Evolutionary conservation across 2,888 invertebrate genomes (phyloP).

Genomic region (Trachelus tabidus): DNA sequence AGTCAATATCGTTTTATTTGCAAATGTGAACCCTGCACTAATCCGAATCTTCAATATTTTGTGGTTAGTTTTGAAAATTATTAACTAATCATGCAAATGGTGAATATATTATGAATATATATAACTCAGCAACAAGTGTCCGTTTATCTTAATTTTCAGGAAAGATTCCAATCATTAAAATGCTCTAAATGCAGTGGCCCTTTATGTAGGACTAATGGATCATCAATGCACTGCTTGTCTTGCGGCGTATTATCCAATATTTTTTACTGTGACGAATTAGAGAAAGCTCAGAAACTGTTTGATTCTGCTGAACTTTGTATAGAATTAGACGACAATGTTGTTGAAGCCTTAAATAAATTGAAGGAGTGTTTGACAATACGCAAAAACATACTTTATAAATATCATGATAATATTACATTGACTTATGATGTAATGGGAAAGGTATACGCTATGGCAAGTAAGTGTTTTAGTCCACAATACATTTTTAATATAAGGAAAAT

Average conservation of each 20-base stretch:
- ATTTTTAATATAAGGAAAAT: not conserved
- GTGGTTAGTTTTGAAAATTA: slow-evolving; percentile 36
- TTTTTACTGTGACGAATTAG: slow-evolving; percentile 49
- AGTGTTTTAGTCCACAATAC: slow-evolving; percentile 23
- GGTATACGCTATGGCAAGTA: slow-evolving; percentile 69
- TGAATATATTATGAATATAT: not conserved
- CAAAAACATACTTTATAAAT: slow-evolving; percentile 66
- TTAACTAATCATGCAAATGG: not conserved
- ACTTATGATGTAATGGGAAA: slow-evolving; percentile 68
- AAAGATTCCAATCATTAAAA: slow-evolving; percentile 62
- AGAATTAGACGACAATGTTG: slow-evolving; percentile 31
- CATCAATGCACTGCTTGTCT: slow-evolving; percentile 52
- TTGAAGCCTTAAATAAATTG: slow-evolving; percentile 65
- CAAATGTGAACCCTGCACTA: slow-evolving; percentile 77
- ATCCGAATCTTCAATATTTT: slow-evolving; percentile 52
- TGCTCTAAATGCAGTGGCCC: slow-evolving; percentile 64
- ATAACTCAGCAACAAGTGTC: not conserved
- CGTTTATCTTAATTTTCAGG: slow-evolving; percentile 44
- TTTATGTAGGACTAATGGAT: slow-evolving; percentile 33
- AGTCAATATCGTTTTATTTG: slow-evolving; percentile 85
- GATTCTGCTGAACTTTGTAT: slow-evolving; percentile 37
- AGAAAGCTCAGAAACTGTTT: slow-evolving; percentile 54
- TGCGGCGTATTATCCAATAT: slow-evolving; percentile 46
- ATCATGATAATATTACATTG: slow-evolving; percentile 67
- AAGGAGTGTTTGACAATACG: slow-evolving; percentile 66